phyloP scores from a whole-genome alignment of 2,113 vertebrate species.

The Lamprologus tigripictilis region DNA sequence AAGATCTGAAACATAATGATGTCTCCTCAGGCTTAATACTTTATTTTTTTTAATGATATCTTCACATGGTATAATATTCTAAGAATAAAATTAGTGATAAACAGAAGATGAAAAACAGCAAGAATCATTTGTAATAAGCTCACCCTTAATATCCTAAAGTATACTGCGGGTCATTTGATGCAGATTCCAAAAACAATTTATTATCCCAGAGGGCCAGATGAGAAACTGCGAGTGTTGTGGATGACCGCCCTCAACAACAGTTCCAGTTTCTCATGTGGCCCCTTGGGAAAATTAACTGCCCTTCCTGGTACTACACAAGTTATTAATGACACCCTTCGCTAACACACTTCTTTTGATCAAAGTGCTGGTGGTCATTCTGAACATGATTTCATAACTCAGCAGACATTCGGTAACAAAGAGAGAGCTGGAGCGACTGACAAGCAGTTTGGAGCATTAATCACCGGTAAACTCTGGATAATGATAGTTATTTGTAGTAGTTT shows the following conservation, averaged over 20 bases:
- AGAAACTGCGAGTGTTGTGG: background rate
- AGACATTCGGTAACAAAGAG: background rate
- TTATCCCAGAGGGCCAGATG: background rate
- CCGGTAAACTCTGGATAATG: background rate
- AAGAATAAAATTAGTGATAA: background rate
- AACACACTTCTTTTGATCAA: background rate
- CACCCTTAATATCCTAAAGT: background rate
- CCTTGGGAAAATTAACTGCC: background rate
- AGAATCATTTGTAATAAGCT: background rate
- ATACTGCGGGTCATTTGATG: background rate
- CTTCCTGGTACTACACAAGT: background rate
- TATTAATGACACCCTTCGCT: background rate
- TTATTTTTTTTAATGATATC: background rate
- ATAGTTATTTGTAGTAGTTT: background rate
- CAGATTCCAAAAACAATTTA: background rate
- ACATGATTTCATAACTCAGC: background rate
- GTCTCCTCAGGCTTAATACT: background rate
- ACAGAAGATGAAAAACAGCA: background rate
- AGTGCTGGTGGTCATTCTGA: background rate
- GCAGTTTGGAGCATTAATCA: background rate
- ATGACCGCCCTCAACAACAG: background rate
- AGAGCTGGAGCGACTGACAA: background rate
- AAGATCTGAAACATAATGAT: background rate
- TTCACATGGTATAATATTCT: background rate
- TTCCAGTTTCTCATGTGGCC: background rate